Evolutionary conservation across 92 coral and sea anemone species (phyloP).

Genomic region (Heteractis magnifica): DNA sequence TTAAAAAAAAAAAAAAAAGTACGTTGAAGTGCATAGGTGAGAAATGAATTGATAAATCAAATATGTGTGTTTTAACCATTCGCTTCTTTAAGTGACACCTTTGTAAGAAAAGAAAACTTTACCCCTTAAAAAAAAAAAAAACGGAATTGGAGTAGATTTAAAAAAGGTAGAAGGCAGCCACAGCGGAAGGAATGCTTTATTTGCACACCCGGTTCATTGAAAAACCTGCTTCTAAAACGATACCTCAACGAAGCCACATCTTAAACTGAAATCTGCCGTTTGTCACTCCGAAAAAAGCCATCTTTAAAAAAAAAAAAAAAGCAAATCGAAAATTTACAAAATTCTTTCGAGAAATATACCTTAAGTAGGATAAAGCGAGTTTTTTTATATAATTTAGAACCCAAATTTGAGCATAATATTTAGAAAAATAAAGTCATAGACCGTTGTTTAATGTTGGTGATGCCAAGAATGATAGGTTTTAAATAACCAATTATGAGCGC

Average conservation of each 20-base stretch:
- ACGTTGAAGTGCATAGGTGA: neutral
- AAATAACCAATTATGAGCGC: neutral
- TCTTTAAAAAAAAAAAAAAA: neutral
- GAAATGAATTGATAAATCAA: too few species aligned
- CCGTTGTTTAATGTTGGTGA: neutral
- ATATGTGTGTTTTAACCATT: too few species aligned
- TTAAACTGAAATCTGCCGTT: neutral
- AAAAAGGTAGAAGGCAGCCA: neutral
- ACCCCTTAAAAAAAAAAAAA: neutral
- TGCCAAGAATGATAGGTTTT: neutral
- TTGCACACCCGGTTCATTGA: neutral
- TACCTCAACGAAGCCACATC: neutral
- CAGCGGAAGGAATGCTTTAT: constrained; percentile 2
- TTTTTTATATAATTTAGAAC: constrained; percentile 22
- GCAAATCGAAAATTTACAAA: neutral
- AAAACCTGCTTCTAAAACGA: neutral
- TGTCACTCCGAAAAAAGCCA: neutral
- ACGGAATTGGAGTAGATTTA: neutral
- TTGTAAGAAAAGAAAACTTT: constrained; percentile 6
- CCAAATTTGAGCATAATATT: constrained; percentile 14
- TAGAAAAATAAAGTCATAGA: neutral
- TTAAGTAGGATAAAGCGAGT: neutral
- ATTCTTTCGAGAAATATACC: neutral
- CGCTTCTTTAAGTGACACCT: constrained; percentile 5
- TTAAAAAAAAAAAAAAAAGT: neutral